Evolutionary conservation across 2,113 vertebrate genomes (phyloP).

Genomic region (Ophthalmotilapia sp.): DNA sequence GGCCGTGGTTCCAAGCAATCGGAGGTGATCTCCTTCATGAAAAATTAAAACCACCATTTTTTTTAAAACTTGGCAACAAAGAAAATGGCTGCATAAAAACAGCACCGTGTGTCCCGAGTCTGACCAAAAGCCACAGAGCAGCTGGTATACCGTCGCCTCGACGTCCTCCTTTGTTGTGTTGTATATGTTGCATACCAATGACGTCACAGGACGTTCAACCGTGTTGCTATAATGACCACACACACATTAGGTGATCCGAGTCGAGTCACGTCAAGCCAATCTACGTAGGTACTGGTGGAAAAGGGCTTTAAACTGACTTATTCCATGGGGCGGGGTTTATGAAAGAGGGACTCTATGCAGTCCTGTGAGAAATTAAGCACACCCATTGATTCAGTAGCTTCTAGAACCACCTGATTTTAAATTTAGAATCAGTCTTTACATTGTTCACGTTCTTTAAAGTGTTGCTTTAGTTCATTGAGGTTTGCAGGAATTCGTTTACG

Average conservation of each 20-base stretch:
- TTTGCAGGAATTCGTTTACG: fast-evolving
- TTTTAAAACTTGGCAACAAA: neutral
- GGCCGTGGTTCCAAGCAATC: neutral
- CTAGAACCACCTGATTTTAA: neutral
- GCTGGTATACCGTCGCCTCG: neutral
- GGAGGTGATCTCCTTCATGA: neutral
- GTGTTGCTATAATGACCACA: neutral
- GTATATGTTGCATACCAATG: neutral
- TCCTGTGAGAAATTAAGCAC: neutral
- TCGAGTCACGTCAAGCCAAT: neutral
- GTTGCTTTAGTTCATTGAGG: neutral
- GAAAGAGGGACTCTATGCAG: neutral
- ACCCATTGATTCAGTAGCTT: neutral
- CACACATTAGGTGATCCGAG: neutral
- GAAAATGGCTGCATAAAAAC: neutral
- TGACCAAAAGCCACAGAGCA: neutral
- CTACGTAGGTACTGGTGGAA: neutral
- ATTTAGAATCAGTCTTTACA: neutral
- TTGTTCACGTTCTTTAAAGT: neutral
- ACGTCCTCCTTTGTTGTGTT: neutral
- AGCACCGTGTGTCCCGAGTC: neutral
- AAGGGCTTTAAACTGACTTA: neutral
- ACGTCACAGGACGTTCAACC: neutral
- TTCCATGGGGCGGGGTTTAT: neutral
- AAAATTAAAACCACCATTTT: neutral